Conservation (phyloP, 1,140 invertebrate genomes). For the Fopius arisanus region DNA sequence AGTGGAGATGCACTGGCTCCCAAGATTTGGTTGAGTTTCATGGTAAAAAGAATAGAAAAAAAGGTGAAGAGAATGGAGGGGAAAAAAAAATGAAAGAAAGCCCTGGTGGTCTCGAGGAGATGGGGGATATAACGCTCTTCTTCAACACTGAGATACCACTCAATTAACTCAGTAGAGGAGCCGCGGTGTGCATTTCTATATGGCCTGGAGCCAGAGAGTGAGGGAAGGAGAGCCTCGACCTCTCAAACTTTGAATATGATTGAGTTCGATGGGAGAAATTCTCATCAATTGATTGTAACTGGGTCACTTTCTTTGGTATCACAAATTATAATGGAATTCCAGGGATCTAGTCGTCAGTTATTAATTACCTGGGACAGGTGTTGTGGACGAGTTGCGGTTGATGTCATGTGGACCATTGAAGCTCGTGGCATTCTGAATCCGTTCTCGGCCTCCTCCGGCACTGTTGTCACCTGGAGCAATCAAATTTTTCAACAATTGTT, state of each 20-base stretch:
- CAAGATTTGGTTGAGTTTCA: constrained; percentile 21
- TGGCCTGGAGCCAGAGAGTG: constrained; percentile 35
- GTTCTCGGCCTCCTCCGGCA: constrained; percentile 59
- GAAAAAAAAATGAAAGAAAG: neutral
- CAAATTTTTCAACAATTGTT: too few relatives aligned
- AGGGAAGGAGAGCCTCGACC: neutral
- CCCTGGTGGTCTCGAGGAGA: constrained; percentile 3
- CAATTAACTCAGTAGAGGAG: constrained; percentile 50
- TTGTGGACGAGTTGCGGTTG: constrained; percentile 59
- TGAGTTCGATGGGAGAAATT: constrained; percentile 37
- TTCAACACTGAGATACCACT: constrained; percentile 41
- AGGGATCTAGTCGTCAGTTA: neutral
- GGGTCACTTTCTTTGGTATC: constrained; percentile 23
- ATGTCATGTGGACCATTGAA: constrained; percentile 62
- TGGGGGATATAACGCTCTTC: constrained; percentile 14
- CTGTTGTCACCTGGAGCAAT: constrained; percentile 60
- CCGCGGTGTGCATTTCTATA: constrained; percentile 54
- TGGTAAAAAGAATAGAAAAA: neutral
- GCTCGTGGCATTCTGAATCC: constrained; percentile 60
- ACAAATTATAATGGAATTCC: neutral
- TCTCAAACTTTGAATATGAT: constrained; percentile 37
- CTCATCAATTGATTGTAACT: constrained; percentile 18
- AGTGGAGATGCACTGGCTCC: neutral
- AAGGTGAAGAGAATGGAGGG: neutral
- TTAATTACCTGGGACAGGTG: constrained; percentile 60